phyloP scores from a whole-genome alignment of 2,113 vertebrate species.

The Marmota monax region DNA sequence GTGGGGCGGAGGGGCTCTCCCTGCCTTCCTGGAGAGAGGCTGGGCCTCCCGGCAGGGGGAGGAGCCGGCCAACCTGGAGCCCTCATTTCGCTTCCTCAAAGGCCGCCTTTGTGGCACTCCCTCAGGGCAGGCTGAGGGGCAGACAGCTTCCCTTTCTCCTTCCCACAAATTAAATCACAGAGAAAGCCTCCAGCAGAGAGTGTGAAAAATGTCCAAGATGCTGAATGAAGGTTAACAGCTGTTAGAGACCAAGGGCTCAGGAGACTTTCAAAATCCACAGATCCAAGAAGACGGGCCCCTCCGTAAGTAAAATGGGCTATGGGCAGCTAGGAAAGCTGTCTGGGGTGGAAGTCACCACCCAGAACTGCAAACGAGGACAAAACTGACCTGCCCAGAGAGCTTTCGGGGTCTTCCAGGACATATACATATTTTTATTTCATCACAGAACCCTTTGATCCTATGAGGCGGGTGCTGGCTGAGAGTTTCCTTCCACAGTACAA shows the following conservation, averaged over 20 bases:
- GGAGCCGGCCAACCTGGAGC: neutral
- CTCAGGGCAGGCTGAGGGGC: neutral
- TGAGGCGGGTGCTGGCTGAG: neutral
- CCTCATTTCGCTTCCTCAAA: neutral
- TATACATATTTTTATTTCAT: neutral
- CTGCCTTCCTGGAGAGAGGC: neutral
- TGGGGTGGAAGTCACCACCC: neutral
- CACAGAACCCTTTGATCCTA: neutral
- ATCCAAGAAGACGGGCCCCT: neutral
- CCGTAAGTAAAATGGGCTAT: neutral
- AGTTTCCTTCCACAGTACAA: neutral
- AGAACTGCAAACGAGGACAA: neutral
- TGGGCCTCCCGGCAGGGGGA: neutral
- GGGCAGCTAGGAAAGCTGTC: neutral
- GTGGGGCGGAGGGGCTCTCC: neutral
- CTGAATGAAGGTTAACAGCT: neutral
- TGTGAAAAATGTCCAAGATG: neutral
- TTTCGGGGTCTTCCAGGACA: neutral
- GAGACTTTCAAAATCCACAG: neutral
- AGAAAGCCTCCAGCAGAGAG: neutral
- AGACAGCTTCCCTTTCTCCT: neutral
- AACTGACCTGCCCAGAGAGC: neutral
- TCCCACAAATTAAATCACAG: conserved; percentile 36
- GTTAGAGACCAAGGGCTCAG: neutral
- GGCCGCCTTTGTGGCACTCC: neutral